These are phyloP conservation scores for Scaptomyza flava DNA, from an alignment of 2,888 invertebrate species.

Conservation along the genomic window DNA sequence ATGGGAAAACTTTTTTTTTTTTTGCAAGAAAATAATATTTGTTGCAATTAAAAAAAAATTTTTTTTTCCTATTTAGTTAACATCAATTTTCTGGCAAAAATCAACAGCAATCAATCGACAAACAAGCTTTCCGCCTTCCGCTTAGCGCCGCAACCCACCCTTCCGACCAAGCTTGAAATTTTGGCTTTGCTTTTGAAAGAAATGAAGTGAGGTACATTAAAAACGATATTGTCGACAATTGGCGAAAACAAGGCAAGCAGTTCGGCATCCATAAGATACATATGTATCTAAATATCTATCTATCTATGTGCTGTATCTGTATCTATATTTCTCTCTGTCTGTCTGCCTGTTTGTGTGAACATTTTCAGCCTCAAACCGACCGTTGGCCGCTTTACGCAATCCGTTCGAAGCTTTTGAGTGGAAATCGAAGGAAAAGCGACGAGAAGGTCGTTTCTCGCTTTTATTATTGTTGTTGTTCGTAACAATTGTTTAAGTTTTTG, in stretches of 20 bases:
- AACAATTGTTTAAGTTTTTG: constrained; percentile 16
- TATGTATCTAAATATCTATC: constrained; percentile 16
- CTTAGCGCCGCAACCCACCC: not conserved
- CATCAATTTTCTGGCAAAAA: constrained; percentile 55
- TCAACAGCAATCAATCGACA: constrained; percentile 70
- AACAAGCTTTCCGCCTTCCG: constrained; percentile 8
- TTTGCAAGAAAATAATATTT: too few species aligned
- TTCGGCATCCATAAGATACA: constrained; percentile 14
- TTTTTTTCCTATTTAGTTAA: constrained; percentile 34
- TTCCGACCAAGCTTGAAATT: constrained; percentile 9
- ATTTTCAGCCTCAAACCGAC: too few species aligned
- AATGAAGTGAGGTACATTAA: constrained; percentile 59
- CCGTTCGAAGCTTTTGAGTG: constrained; percentile 15
- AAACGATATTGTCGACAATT: constrained; percentile 77
- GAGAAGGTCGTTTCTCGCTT: constrained; percentile 54
- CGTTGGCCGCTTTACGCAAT: constrained; percentile 56
- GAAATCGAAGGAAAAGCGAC: constrained; percentile 53
- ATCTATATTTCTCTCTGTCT: not conserved
- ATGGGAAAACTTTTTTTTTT: too few species aligned
- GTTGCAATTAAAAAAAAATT: not conserved
- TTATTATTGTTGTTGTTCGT: constrained; percentile 20
- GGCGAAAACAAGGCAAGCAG: constrained; percentile 70
- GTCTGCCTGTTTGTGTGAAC: not conserved
- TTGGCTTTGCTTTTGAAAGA: constrained; percentile 59
- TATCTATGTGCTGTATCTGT: constrained; percentile 4